phyloP scores from a whole-genome alignment of 2,797 vertebrate species.

The Synaphobranchus kaupii region DNA sequence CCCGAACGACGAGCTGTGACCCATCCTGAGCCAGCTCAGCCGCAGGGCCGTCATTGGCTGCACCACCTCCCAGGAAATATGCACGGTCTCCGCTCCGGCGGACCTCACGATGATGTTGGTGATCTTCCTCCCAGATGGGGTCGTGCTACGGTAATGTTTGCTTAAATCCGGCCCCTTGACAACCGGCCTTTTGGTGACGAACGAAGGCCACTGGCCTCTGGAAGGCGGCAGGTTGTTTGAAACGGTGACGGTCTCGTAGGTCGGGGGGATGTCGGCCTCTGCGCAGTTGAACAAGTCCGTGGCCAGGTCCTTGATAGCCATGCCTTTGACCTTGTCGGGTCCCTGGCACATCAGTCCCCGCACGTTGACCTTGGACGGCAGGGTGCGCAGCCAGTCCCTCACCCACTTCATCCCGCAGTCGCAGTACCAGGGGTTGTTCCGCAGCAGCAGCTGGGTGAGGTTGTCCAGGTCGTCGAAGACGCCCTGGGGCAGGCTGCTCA shows the following conservation, averaged over 20 bases:
- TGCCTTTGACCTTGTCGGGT: constrained; percentile 89
- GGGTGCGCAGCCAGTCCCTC: constrained; percentile 87
- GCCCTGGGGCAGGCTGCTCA: constrained; percentile 81
- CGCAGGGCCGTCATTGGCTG: constrained; percentile 94
- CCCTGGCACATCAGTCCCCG: constrained; percentile 94
- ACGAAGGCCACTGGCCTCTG: constrained; percentile 86
- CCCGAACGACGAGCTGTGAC: constrained; percentile 93
- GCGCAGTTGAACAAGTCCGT: constrained; percentile 86
- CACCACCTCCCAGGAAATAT: constrained; percentile 96
- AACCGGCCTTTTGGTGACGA: constrained; percentile 89
- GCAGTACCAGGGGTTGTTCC: constrained; percentile 93
- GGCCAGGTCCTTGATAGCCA: constrained; percentile 92
- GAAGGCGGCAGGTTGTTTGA: constrained; percentile 82
- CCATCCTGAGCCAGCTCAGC: constrained; percentile 97
- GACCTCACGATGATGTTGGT: constrained; percentile 95
- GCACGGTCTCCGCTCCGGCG: constrained; percentile 88
- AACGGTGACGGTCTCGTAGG: constrained; percentile 85
- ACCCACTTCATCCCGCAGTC: constrained; percentile 93
- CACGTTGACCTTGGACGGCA: constrained; percentile 86
- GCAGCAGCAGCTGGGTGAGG: constrained; percentile 89
- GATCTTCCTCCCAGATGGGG: constrained; percentile 85
- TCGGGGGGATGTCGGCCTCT: constrained; percentile 73
- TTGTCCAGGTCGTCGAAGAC: constrained; percentile 85
- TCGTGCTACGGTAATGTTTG: constrained; percentile 88
- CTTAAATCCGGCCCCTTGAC: constrained; percentile 82